phyloP scores from a whole-genome alignment of 2,888 invertebrate species.

The Rotaria magnacalcarata region DNA sequence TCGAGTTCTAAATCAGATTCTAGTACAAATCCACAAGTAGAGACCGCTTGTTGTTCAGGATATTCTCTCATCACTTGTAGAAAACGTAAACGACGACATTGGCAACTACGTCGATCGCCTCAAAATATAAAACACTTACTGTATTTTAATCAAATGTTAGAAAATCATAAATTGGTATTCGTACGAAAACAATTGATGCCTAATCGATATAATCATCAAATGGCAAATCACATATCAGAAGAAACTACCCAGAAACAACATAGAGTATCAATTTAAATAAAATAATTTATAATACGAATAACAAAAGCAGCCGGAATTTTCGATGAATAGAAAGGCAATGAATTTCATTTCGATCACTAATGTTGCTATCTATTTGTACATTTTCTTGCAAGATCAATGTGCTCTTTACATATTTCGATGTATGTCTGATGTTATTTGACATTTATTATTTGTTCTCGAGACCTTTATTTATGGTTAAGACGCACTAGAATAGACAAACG shows the following conservation, averaged over 20 bases:
- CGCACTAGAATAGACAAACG: background rate
- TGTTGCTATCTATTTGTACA: background rate
- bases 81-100: background rate
- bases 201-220: background rate
- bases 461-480: background rate
- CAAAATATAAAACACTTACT: conserved; percentile 23
- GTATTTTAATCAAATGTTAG: background rate
- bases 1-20: background rate
- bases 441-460: background rate
- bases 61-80: background rate
- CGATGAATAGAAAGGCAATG: background rate
- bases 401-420: background rate
- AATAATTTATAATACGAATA: too few relatives aligned
- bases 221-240: background rate
- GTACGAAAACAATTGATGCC: background rate
- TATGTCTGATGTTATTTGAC: background rate
- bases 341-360: background rate
- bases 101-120: conserved; percentile 3
- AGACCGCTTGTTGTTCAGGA: background rate
- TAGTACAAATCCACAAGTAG: background rate
- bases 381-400: background rate
- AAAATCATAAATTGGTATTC: background rate
- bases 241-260: background rate
- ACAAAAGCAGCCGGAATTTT: too few relatives aligned
- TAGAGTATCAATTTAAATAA: background rate